phyloP scores from a whole-genome alignment of 2,113 vertebrate genomes.

The Anolis sagrei region DNA sequence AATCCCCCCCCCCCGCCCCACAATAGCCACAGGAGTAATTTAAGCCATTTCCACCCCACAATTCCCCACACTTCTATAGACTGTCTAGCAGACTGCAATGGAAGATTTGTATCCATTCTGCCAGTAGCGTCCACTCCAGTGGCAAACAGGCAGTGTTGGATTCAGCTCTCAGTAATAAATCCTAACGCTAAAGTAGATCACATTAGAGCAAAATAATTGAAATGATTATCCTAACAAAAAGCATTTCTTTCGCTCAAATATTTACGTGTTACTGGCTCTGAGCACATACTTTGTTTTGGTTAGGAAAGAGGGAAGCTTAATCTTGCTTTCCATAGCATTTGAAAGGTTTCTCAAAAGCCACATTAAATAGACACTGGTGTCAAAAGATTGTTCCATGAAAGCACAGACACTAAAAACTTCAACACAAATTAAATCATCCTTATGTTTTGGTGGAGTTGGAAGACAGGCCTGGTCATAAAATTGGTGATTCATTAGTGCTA shows the following conservation, averaged over 20 bases:
- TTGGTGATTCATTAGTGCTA: constrained; percentile 79
- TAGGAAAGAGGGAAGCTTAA: constrained; percentile 58
- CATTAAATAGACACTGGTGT: constrained; percentile 58
- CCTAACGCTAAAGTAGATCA: constrained; percentile 50
- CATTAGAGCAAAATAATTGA: constrained; percentile 60
- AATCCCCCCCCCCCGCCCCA: no score
- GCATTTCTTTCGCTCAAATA: constrained; percentile 55
- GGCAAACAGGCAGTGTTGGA: not conserved
- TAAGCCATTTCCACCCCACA: no score
- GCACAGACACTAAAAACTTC: constrained; percentile 65
- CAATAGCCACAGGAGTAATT: no score
- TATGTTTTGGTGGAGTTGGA: constrained; percentile 67
- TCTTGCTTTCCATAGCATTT: constrained; percentile 59
- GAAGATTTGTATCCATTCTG: not conserved
- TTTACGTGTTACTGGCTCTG: constrained; percentile 46
- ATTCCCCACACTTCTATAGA: no score
- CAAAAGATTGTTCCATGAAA: constrained; percentile 69
- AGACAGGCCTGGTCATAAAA: constrained; percentile 60
- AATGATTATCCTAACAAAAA: constrained; percentile 66
- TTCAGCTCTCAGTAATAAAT: constrained; percentile 42
- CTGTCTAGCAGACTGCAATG: not conserved
- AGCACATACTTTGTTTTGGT: constrained; percentile 37
- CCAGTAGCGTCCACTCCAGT: not conserved
- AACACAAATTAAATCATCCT: constrained; percentile 76
- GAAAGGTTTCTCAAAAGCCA: constrained; percentile 48